Base-by-base conservation (phyloP, 92 coral and sea anemone species). In the Palythoa grandiflora region DNA sequence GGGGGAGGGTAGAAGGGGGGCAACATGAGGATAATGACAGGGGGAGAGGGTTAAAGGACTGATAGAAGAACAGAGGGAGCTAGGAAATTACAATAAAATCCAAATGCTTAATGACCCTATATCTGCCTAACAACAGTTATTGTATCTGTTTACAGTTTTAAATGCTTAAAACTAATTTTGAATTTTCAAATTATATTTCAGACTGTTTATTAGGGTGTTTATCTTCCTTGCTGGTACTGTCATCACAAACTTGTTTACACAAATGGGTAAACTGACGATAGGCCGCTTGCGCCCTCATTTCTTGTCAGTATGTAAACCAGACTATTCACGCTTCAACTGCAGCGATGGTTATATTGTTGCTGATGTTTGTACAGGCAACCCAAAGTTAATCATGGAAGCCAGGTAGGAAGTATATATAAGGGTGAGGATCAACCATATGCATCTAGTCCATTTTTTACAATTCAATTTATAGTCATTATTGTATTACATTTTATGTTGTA, bases 281-380 rank as follows among this genome's bases (percentile, higher is more conserved):
- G 99, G 99, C 63, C 86, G 98, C 17, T 91, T 94, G 63, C 96
- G 99, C 6, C 99, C 99, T 16, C 93, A 97, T 84, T 97, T 97
- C 88, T 59, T 97, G 17, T 88, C 94, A 8, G 96, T 95, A 48
- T 97, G 99, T 74, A 97, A 90, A 68, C 99, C 99, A 47, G 94
- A 96, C 88, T 80, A 70, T 71, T 87, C 94, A 13, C 84, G 73
- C n/a, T 78, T 91, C 51, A 95, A 95, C 90, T 97, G 99, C 74
- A 92, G 93, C 73, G 85, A 81, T 63, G 90, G 90, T 47, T 95
- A 84, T 81, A 90, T 95, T 12, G 90, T 89, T 9, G 89, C 87
- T 15, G 90, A 95, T 60, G 89, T 90, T 16, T 97, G 99, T 80
- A 95, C 98, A 68, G 99, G 99, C 52, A 90, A 97, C 73, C 78